Evolutionary conservation across 2,113 vertebrate species (phyloP).

Genomic region (Micromys minutus): DNA sequence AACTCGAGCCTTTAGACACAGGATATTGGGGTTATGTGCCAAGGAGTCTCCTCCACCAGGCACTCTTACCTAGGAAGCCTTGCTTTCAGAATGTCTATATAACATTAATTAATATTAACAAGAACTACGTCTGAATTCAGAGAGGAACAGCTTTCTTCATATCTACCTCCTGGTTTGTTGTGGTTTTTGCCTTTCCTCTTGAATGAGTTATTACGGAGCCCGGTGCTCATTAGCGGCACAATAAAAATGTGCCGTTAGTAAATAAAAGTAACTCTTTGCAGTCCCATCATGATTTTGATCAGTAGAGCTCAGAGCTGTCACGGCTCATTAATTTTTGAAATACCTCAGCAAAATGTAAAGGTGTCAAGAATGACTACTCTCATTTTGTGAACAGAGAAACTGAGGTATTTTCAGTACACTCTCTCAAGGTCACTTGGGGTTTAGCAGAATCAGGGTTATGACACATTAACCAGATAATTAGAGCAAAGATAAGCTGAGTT

Average conservation of each 20-base stretch:
- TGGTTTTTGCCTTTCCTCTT: background rate
- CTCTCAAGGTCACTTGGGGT: background rate
- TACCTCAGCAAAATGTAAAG: background rate
- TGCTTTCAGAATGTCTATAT: conserved; percentile 21
- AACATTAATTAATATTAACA: conserved; percentile 64
- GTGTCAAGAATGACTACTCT: conserved; percentile 31
- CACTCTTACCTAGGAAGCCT: background rate
- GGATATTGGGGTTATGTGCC: background rate
- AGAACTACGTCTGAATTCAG: conserved; percentile 39
- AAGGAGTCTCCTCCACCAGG: background rate
- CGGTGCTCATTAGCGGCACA: conserved; percentile 66
- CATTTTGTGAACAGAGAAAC: conserved; percentile 51
- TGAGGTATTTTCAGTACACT: conserved; percentile 2
- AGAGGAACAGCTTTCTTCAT: conserved; percentile 38
- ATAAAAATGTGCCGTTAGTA: conserved; percentile 56
- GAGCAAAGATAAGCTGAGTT: background rate
- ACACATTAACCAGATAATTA: conserved; percentile 27
- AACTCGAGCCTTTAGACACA: background rate
- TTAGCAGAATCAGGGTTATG: background rate
- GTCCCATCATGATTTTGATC: conserved; percentile 67
- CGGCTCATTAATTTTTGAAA: conserved; percentile 65
- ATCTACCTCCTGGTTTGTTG: background rate
- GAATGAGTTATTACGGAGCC: conserved; percentile 51
- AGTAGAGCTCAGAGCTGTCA: conserved; percentile 48
- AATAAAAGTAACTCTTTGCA: conserved; percentile 73